These are phyloP conservation scores for Leptobrachium ailaonicum DNA, from an alignment of 2,113 vertebrate genomes.

Conservation along the genomic window DNA sequence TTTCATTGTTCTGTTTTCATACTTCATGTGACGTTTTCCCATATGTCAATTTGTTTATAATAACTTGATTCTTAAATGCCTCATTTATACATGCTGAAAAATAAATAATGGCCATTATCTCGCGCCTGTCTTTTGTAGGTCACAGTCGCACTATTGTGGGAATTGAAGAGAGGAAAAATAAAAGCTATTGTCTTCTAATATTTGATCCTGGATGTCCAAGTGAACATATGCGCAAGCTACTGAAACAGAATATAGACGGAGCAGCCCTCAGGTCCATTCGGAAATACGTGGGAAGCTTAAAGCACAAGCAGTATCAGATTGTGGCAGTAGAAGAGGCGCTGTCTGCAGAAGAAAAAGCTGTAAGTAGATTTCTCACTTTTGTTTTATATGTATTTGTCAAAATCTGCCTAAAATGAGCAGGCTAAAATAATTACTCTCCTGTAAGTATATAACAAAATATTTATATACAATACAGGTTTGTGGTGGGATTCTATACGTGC, in stretches of 20 bases:
- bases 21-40: too few relatives aligned
- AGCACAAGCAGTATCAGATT: conserved; percentile 90
- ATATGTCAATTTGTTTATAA: too few relatives aligned
- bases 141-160: conserved; percentile 89
- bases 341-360: conserved; percentile 80
- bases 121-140: conserved; percentile 62
- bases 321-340: conserved; percentile 78
- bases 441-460: too few relatives aligned
- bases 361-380: conserved; percentile 60
- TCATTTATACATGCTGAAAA: too few relatives aligned
- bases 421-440: too few relatives aligned
- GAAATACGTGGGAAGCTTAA: conserved; percentile 75
- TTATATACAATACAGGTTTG: too few relatives aligned
- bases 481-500: too few relatives aligned
- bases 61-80: too few relatives aligned
- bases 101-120: too few relatives aligned
- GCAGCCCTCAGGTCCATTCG: conserved; percentile 67
- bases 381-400: too few relatives aligned
- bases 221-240: conserved; percentile 77
- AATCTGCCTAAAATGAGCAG: too few relatives aligned
- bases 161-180: conserved; percentile 85
- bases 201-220: conserved; percentile 81
- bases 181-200: conserved; percentile 78
- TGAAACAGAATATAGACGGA: conserved; percentile 62
- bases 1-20: too few relatives aligned